A percentile compares a stretch with the other conserved stretches of the same genome.
phyloP scores from a whole-genome alignment of 2,797 vertebrate genomes.

The Artibeus lituratus region DNA sequence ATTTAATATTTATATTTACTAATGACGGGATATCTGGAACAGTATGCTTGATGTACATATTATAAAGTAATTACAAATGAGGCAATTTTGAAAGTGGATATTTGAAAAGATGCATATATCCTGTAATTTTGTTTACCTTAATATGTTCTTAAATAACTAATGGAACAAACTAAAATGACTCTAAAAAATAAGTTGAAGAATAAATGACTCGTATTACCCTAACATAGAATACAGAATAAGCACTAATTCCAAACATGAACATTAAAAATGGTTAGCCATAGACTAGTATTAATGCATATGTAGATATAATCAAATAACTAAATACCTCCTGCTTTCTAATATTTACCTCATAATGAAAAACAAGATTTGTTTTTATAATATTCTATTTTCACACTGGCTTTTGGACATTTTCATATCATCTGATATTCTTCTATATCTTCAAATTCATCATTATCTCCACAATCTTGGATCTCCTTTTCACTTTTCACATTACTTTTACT shows the following conservation, averaged over 20 bases:
- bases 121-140: not conserved
- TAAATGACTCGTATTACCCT: not conserved
- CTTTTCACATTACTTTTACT: not conserved
- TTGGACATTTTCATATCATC: not conserved
- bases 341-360: not conserved
- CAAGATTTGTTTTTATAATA: not conserved
- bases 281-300: not conserved
- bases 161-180: not conserved
- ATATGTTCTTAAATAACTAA: not conserved
- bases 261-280: not conserved
- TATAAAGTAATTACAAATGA: conserved; percentile 25
- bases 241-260: not conserved
- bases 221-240: not conserved
- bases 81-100: not conserved
- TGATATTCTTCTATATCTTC: not conserved
- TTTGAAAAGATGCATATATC: not conserved
- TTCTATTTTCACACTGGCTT: not conserved
- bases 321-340: not conserved
- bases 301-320: not conserved
- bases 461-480: not conserved
- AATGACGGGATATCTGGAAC: not conserved
- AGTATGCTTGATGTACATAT: not conserved
- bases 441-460: not conserved
- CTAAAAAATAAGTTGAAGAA: not conserved
- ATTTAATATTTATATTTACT: conserved; percentile 49